Evolutionary conservation across 2,888 invertebrate species (phyloP), one percentile per base, ranked within the genome.

Genomic region (Cephus pygmeus): DNA sequence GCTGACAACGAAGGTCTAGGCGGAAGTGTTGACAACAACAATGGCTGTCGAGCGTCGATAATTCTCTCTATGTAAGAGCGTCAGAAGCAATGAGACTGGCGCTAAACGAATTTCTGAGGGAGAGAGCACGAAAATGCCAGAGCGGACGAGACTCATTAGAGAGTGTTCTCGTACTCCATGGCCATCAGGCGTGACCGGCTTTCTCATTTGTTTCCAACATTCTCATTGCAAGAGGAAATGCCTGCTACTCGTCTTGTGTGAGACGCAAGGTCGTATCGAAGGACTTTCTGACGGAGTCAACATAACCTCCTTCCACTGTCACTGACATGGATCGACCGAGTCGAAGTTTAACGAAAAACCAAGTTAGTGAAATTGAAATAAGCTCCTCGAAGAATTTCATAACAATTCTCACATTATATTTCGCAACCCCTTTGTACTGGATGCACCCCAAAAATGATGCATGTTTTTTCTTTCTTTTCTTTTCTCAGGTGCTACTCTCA

Each of bases 101-200:
- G 56, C 56, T 56, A 56, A 56, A 56, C 56, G 56, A 56, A 56
- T 56, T 56, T 23, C 23, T 56, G 23, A 56, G 56, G 56, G 56
- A 56, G 56, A 56, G 56, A 23, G 56, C 23, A 56, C 56, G 56
- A 56, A 56, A 56, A 56, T 56, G 23, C 56, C 56, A 56, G 23
- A 56, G 56, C 56, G 56, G 56, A 88, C 89, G 89, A 87, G 87
- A 83, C 90, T 90, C 90, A 88, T 91, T 91, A 91, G 91, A 91
- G 91, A 91, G 91, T 88, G 88, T 88, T 88, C 89, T 79, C 83
- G 91, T 89, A 91, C 91, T 91, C 89, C 90, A 91, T 91, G 90
- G 90, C 86, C 90, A 90, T 83, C 88, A 84, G 85, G 88, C 90
- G 90, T 91, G 91, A 91, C 91, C 91, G 91, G 91, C 91, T 91